Conservation (phyloP, 1,140 invertebrate species). For the Drosophila lowei region DNA sequence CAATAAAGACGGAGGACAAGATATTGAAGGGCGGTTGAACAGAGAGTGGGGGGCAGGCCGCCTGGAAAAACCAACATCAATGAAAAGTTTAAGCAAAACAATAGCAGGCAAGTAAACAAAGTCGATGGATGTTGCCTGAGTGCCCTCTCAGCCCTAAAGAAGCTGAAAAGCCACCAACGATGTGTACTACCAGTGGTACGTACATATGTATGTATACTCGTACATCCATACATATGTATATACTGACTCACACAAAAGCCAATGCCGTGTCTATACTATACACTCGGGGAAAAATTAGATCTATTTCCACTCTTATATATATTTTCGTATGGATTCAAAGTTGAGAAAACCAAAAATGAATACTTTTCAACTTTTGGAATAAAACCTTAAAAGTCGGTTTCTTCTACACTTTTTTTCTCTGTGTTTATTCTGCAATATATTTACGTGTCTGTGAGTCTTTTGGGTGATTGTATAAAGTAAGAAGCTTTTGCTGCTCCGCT, state of each 20-base stretch:
- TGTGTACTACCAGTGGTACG: conserved; percentile 18
- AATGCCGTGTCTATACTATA: too few species aligned
- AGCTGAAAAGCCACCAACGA: conserved; percentile 46
- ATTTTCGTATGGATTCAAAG: too few species aligned
- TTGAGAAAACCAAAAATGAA: too few species aligned
- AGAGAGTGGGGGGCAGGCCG: neutral
- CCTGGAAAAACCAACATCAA: conserved; percentile 71
- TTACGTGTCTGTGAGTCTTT: conserved; percentile 3
- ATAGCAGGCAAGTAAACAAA: conserved; percentile 73
- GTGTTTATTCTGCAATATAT: neutral
- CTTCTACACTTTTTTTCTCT: too few species aligned
- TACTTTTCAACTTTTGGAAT: too few species aligned
- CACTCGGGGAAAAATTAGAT: too few species aligned
- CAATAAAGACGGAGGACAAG: conserved; percentile 56
- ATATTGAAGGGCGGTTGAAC: conserved; percentile 31
- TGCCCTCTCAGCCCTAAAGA: conserved; percentile 37
- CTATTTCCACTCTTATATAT: too few species aligned
- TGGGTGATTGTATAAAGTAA: conserved; percentile 1
- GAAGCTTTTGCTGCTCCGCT: conserved; percentile 14
- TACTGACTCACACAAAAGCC: too few species aligned
- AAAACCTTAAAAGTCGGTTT: too few species aligned
- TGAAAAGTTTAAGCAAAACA: conserved; percentile 81
- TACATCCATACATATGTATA: neutral
- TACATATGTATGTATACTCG: conserved; percentile 1
- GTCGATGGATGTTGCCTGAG: conserved; percentile 75